phyloP scores from a whole-genome alignment of 2,113 vertebrate species.

The Tympanuchus pallidicinctus region DNA sequence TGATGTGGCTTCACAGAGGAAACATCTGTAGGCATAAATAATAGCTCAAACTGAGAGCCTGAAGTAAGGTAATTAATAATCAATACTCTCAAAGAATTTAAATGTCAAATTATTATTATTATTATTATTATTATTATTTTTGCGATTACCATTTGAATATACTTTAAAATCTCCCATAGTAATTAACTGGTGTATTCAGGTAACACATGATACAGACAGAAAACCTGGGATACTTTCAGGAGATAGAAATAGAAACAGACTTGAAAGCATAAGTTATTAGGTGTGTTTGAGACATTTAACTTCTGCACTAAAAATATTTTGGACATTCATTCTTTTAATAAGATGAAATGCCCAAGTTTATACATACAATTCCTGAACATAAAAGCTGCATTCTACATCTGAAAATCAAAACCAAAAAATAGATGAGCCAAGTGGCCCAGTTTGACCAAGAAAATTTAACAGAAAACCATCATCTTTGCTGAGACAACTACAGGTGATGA shows the following conservation, averaged over 20 bases:
- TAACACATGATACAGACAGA: neutral
- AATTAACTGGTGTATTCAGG: neutral
- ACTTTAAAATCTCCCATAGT: conserved; percentile 14
- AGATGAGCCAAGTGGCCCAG: neutral
- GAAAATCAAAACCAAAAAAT: neutral
- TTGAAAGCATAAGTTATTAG: neutral
- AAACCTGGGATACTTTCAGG: neutral
- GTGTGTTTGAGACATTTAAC: neutral
- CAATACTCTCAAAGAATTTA: conserved; percentile 35
- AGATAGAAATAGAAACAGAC: neutral
- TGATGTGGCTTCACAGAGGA: conserved; percentile 56
- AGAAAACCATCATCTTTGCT: neutral
- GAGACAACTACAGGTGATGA: neutral
- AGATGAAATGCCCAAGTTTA: neutral
- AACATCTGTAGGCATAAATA: conserved; percentile 58
- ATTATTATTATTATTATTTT: neutral
- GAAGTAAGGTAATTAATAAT: conserved; percentile 34
- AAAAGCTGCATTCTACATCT: neutral
- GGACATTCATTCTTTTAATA: neutral
- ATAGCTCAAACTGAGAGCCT: neutral
- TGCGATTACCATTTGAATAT: neutral
- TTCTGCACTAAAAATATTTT: neutral
- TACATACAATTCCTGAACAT: neutral
- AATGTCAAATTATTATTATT: neutral
- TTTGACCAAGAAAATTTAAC: neutral